These are phyloP conservation scores for Eupithecia centaureata DNA, from an alignment of 2,888 invertebrate genomes.

Conservation along the genomic window DNA sequence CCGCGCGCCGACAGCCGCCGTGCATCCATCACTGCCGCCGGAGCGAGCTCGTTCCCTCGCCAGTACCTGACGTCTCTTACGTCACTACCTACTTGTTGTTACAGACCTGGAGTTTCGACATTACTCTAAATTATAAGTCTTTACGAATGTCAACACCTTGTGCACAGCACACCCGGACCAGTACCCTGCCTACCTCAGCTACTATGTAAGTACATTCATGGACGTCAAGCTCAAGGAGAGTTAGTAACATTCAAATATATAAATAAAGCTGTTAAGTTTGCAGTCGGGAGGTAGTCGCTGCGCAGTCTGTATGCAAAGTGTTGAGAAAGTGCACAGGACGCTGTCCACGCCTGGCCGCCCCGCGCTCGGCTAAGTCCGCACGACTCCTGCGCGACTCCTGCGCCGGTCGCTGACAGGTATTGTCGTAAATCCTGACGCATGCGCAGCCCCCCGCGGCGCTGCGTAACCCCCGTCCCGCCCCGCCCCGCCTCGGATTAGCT, in stretches of 20 bases:
- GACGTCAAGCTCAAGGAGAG: slow-evolving; percentile 1
- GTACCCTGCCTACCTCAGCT: not conserved
- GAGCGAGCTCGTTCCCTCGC: not conserved
- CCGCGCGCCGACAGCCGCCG: not conserved
- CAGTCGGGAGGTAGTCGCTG: not conserved
- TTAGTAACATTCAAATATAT: not conserved
- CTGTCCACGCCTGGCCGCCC: no score
- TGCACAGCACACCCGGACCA: not conserved
- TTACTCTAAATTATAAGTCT: not conserved
- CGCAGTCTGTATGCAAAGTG: not conserved
- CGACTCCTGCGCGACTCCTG: not conserved
- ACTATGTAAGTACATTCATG: not conserved
- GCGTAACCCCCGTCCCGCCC: not conserved
- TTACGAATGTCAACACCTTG: not conserved
- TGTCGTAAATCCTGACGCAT: slow-evolving; percentile 31
- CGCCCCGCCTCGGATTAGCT: not conserved
- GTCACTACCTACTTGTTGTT: not conserved
- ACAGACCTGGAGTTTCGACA: not conserved
- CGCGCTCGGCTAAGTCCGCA: no score
- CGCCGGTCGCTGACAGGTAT: slow-evolving; percentile 26
- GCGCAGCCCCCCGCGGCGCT: slow-evolving; percentile 3
- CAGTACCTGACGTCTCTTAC: not conserved
- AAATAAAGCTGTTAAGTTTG: not conserved
- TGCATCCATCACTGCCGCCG: not conserved
- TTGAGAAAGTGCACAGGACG: not conserved